These are phyloP conservation scores for Hybognathus amarus DNA, from an alignment of 2,797 vertebrate genomes.

Conservation along the genomic window DNA sequence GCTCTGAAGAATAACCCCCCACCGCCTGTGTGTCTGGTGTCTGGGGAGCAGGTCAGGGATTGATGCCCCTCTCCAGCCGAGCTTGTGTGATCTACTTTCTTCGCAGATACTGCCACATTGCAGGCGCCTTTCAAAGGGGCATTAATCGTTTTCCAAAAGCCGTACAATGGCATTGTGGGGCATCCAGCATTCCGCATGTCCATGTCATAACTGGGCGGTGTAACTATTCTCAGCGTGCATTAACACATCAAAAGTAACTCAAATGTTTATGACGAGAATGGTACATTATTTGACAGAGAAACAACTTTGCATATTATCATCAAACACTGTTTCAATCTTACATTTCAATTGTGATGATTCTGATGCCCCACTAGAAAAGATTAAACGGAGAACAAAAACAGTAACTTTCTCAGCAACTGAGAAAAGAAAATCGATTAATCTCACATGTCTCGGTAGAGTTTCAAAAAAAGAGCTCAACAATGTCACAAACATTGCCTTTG, in stretches of 20 bases:
- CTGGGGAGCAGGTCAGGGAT: conserved; percentile 44
- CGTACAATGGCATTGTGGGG: conserved; percentile 55
- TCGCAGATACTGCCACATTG: conserved; percentile 36
- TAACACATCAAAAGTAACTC: neutral
- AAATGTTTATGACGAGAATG: neutral
- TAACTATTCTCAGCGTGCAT: neutral
- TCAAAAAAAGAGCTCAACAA: neutral
- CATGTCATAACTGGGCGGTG: conserved; percentile 37
- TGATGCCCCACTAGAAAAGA: too few relatives aligned
- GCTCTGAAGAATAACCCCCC: conserved; percentile 27
- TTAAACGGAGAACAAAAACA: neutral
- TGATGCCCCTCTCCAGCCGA: conserved; percentile 50
- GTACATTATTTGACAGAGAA: neutral
- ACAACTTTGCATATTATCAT: neutral
- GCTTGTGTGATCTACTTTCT: conserved; percentile 52
- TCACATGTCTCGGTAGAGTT: neutral
- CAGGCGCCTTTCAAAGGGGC: conserved; percentile 47
- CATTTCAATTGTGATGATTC: neutral
- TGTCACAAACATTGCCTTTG: neutral
- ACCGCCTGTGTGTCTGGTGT: conserved; percentile 43
- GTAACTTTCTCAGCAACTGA: neutral
- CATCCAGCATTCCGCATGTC: conserved; percentile 31
- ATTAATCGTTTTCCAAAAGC: conserved; percentile 48
- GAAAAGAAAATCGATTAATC: neutral
- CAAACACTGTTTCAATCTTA: neutral